Evolutionary conservation across 23 tunicate species (phyloP).

Genomic region (Halocynthia aurantium): DNA sequence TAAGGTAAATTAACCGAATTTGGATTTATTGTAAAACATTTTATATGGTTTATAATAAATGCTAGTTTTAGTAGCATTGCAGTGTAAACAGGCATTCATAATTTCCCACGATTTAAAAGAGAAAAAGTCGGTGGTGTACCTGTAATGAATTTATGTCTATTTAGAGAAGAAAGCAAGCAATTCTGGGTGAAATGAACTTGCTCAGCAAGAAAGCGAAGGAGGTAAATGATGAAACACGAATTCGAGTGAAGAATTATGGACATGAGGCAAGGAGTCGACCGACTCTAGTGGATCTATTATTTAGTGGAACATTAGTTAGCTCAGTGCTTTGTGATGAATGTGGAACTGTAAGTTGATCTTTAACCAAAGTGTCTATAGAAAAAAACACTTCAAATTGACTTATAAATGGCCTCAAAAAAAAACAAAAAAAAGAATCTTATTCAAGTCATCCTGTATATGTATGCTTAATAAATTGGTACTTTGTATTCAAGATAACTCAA

Average conservation of each 20-base stretch:
- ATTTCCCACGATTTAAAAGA: too few relatives aligned
- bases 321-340: constrained; percentile 77
- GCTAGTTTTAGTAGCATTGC: too few relatives aligned
- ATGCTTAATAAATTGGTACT: not conserved
- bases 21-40: too few relatives aligned
- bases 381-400: not conserved
- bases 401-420: not conserved
- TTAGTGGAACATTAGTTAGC: constrained; percentile 48
- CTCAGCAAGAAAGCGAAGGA: constrained; percentile 34
- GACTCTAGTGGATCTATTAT: constrained; percentile 40
- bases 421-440: not conserved
- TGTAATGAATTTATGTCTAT: not conserved
- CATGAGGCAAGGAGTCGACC: constrained; percentile 18
- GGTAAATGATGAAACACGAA: constrained; percentile 26
- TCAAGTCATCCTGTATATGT: not conserved
- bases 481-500: constrained; percentile 34
- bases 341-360: constrained; percentile 33
- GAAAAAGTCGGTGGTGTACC: too few relatives aligned
- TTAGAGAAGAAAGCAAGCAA: constrained; percentile 58
- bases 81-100: too few relatives aligned
- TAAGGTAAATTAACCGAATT: constrained; percentile 6
- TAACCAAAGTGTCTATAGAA: not conserved
- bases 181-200: constrained; percentile 30
- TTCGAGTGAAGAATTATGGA: constrained; percentile 46
- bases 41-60: too few relatives aligned